A percentile compares a stretch with the other conserved stretches of the same genome.
Evolutionary conservation across 2,113 vertebrate species (phyloP).

Genomic region (Dunckerocampus dactyliophorus): DNA sequence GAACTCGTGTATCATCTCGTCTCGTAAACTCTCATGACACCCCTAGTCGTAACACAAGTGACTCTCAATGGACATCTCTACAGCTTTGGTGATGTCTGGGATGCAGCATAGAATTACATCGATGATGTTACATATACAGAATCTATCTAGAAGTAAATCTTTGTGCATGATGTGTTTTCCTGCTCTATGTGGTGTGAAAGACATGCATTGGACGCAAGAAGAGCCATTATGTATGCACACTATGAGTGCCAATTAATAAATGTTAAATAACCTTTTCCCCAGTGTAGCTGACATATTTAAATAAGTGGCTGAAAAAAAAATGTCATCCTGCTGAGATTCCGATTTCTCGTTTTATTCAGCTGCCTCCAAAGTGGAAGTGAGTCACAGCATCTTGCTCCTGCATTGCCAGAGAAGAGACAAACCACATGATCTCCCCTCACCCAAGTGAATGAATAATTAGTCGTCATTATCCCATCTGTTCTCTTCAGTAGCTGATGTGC

Average conservation of each 20-base stretch:
- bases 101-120: background rate
- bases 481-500: constrained; percentile 47
- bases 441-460: constrained; percentile 61
- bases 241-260: constrained; percentile 23
- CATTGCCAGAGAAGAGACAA: constrained; percentile 44
- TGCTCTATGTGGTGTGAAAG: constrained; percentile 1
- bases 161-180: background rate
- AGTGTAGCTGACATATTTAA: constrained; percentile 26
- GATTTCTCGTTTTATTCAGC: constrained; percentile 44
- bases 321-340: constrained; percentile 27
- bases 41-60: too few species aligned
- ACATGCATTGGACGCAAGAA: background rate
- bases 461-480: constrained; percentile 67
- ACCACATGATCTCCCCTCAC: constrained; percentile 35
- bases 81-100: background rate
- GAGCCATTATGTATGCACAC: constrained; percentile 6
- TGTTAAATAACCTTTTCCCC: constrained; percentile 18
- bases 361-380: constrained; percentile 51
- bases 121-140: too few species aligned
- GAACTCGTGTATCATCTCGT: too few species aligned
- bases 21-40: too few species aligned
- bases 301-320: constrained; percentile 34
- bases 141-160: background rate
- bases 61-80: too few species aligned
- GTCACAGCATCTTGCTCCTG: constrained; percentile 45